phyloP scores from a whole-genome alignment of 1,140 invertebrate species.

The Lethrus apterus region DNA sequence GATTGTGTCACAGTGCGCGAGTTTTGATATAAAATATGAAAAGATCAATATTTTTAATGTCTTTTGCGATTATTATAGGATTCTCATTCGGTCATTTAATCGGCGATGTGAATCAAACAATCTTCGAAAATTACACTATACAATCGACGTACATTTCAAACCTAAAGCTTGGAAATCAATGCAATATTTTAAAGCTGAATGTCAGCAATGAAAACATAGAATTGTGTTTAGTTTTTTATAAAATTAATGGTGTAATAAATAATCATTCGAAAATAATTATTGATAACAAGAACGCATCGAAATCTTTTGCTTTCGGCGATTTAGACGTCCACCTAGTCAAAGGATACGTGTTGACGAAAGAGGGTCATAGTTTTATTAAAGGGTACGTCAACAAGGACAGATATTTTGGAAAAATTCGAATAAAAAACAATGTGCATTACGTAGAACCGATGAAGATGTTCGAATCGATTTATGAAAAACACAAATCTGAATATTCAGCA shows the following conservation, averaged over 20 bases:
- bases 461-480: too few relatives aligned
- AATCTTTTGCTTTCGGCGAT: too few relatives aligned
- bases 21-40: too few relatives aligned
- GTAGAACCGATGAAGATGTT: slow-evolving; percentile 3
- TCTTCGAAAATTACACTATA: background rate
- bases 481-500: too few relatives aligned
- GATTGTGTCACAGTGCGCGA: too few relatives aligned
- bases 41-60: too few relatives aligned
- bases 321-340: too few relatives aligned
- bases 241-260: too few relatives aligned
- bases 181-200: slow-evolving; percentile 4
- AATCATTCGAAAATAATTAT: too few relatives aligned
- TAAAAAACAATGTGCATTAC: background rate
- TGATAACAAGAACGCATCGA: too few relatives aligned
- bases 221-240: too few relatives aligned
- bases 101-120: background rate
- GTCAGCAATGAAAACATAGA: background rate
- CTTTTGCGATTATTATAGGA: too few relatives aligned
- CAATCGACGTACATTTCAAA: slow-evolving; percentile 4
- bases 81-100: slow-evolving; percentile 1
- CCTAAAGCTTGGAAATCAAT: background rate
- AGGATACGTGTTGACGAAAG: background rate
- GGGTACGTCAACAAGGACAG: slow-evolving; percentile 3
- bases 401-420: slow-evolving; percentile 4
- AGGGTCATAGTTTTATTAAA: slow-evolving; percentile 3